Evolutionary conservation across 2,113 vertebrate genomes (phyloP).

Genomic region (Paracanthobrama guichenoti): DNA sequence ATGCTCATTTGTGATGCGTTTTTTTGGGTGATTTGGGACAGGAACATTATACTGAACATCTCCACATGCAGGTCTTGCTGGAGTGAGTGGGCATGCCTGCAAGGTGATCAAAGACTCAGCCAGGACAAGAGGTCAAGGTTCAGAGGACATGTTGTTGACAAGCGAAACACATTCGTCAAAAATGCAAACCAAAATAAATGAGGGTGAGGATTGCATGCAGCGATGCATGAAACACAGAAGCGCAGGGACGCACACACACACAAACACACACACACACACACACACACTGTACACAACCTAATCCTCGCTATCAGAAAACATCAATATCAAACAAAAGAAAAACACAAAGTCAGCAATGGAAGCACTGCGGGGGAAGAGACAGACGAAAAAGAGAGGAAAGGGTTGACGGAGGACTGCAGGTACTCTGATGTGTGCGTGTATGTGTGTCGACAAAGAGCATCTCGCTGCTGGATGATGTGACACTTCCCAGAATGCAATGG

Average conservation of each 20-base stretch:
- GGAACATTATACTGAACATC: conserved; percentile 47
- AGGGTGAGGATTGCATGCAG: conserved; percentile 43
- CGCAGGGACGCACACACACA: conserved; percentile 47
- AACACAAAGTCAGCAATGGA: conserved; percentile 25
- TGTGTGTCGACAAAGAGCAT: conserved; percentile 24
- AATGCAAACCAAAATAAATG: conserved; percentile 19
- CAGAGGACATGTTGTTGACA: neutral
- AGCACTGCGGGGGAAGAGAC: conserved; percentile 3
- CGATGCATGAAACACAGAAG: conserved; percentile 51
- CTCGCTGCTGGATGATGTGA: conserved; percentile 41
- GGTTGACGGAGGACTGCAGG: conserved; percentile 15
- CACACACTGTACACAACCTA: conserved; percentile 30
- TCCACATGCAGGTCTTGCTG: conserved; percentile 25
- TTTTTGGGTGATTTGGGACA: conserved; percentile 24
- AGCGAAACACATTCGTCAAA: neutral
- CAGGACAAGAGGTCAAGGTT: neutral
- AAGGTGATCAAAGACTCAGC: conserved; percentile 5
- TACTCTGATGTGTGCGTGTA: conserved; percentile 26
- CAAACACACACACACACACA: conserved; percentile 42
- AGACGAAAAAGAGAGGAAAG: conserved; percentile 16
- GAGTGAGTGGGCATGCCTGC: conserved; percentile 35
- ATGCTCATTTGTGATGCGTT: neutral
- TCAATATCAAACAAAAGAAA: conserved; percentile 49
- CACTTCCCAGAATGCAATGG: conserved; percentile 51
- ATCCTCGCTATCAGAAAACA: conserved; percentile 52